Percentiles rank a stretch among this genome's conserved stretches.
Conservation (phyloP, 2,113 vertebrate species). For the Rhinolophus ferrumequinum region DNA sequence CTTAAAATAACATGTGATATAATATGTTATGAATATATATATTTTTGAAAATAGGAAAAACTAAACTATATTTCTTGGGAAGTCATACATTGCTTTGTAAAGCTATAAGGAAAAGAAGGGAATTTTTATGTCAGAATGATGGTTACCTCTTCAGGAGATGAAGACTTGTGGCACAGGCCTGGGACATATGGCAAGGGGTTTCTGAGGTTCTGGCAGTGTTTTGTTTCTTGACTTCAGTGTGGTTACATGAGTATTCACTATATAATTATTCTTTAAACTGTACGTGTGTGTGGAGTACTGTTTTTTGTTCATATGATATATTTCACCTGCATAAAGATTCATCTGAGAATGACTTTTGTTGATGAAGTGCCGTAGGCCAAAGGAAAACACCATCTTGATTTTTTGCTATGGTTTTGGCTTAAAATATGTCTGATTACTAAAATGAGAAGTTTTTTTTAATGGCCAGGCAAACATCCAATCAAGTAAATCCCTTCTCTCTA, state of each 20-base stretch:
- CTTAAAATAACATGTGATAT: not conserved
- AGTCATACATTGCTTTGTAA: not conserved
- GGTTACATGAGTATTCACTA: not conserved
- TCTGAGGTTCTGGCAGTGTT: not conserved
- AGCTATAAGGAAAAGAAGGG: not conserved
- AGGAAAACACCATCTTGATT: not conserved
- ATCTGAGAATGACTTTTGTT: not conserved
- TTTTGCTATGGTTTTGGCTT: not conserved
- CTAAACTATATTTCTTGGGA: not conserved
- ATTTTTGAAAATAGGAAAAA: not conserved
- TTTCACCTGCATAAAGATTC: not conserved
- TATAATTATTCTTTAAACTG: slow-evolving; percentile 20
- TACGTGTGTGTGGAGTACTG: not conserved
- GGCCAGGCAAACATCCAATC: not conserved
- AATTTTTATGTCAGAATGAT: not conserved
- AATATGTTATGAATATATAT: not conserved
- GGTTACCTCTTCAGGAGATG: not conserved
- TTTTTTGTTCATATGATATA: not conserved
- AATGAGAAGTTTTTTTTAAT: not conserved
- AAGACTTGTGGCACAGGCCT: not conserved
- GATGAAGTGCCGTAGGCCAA: not conserved
- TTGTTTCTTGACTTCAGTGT: not conserved
- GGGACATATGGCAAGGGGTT: not conserved
- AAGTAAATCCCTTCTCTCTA: not conserved
- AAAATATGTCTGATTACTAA: not conserved